Percentiles rank a stretch among this genome's conserved stretches.
These are phyloP conservation scores for Irena cyanogastra DNA, from an alignment of 2,113 vertebrate species.

Conservation along the genomic window DNA sequence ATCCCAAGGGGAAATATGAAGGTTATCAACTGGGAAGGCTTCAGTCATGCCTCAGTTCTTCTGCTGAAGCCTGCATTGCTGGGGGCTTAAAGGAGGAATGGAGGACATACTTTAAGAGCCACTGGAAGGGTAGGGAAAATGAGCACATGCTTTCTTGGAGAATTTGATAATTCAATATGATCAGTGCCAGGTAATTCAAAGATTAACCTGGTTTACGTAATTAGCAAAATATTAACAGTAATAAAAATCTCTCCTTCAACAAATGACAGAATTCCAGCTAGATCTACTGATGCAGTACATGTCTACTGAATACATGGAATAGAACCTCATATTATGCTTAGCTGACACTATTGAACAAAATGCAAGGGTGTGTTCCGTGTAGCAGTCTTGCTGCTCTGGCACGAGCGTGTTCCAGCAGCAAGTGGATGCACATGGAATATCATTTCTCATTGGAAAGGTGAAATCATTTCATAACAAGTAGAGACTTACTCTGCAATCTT, in stretches of 20 bases:
- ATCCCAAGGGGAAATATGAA: not conserved
- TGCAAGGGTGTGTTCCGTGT: accelerated
- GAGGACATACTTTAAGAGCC: not conserved
- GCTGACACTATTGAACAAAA: not conserved
- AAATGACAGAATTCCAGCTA: not conserved
- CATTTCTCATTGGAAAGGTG: not conserved
- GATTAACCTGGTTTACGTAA: not conserved
- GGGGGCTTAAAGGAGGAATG: not conserved
- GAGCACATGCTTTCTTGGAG: not conserved
- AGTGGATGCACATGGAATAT: not conserved
- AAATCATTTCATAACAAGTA: not conserved
- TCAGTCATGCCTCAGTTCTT: not conserved
- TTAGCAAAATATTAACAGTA: not conserved
- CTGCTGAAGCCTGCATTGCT: not conserved
- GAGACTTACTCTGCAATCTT: not conserved
- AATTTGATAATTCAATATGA: not conserved
- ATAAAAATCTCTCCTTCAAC: not conserved
- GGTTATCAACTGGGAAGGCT: not conserved
- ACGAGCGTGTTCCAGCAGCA: accelerated
- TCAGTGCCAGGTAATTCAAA: not conserved
- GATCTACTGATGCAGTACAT: not conserved
- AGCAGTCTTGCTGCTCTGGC: not conserved
- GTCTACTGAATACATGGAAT: not conserved
- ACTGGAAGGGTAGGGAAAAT: not conserved
- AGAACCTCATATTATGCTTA: not conserved